Evolutionary conservation across 2,888 invertebrate species (phyloP).

Genomic region (Ophion costatus): DNA sequence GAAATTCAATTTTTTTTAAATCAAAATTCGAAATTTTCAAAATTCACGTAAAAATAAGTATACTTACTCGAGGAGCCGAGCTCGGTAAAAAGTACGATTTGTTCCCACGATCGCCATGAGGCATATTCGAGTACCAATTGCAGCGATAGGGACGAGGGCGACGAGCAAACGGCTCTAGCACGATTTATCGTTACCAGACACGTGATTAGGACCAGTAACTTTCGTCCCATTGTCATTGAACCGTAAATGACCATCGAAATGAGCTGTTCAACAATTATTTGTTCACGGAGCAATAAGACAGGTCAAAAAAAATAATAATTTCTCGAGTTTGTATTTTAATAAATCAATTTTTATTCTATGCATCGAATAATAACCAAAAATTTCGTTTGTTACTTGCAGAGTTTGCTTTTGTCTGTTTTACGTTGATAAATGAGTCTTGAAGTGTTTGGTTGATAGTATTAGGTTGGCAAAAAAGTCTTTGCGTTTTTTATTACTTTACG

Average conservation of each 20-base stretch:
- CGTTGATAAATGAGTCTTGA: no score
- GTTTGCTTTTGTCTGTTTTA: no score
- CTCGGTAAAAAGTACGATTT: slow-evolving; percentile 84
- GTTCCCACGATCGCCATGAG: slow-evolving; percentile 85
- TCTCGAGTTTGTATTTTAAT: no score
- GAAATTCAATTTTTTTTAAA: no score
- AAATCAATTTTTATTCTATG: no score
- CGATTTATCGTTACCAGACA: slow-evolving; percentile 47
- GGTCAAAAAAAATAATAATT: no score
- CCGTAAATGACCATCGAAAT: not conserved
- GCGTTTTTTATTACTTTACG: no score
- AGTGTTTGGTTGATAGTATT: no score
- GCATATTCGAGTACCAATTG: slow-evolving; percentile 85
- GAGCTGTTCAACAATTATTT: not conserved
- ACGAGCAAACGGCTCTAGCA: slow-evolving; percentile 49
- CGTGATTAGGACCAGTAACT: slow-evolving; percentile 33
- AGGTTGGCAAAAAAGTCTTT: no score
- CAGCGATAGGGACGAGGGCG: slow-evolving; percentile 79
- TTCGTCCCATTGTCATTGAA: slow-evolving; percentile 41
- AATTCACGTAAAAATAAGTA: not conserved
- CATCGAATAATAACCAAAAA: no score
- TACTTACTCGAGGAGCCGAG: slow-evolving; percentile 69
- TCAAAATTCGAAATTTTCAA: not conserved
- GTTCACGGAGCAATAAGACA: no score
- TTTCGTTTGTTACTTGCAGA: no score